Percentiles rank a stretch among this genome's conserved stretches.
Evolutionary conservation across 1,140 invertebrate genomes (phyloP).

Genomic region (Papilio helenus): DNA sequence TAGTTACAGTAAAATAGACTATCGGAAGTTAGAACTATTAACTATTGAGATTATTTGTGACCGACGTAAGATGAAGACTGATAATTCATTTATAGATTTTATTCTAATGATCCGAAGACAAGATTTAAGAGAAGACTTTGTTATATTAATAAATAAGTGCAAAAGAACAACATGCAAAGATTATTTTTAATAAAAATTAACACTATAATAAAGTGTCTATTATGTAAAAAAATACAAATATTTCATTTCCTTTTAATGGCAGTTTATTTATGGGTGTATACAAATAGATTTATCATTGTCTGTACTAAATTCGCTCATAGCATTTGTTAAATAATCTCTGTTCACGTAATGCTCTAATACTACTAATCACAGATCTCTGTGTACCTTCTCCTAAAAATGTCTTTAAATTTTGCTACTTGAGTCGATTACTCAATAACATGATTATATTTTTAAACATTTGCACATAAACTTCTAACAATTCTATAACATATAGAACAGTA

Average conservation of each 20-base stretch:
- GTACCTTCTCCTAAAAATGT: constrained; percentile 25
- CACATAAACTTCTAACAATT: constrained; percentile 34
- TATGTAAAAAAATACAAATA: constrained; percentile 16
- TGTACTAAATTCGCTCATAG: constrained; percentile 25
- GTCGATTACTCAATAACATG: constrained; percentile 32
- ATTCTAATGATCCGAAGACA: not conserved
- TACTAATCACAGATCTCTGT: constrained; percentile 24
- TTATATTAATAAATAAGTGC: not conserved
- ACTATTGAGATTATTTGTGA: constrained; percentile 22
- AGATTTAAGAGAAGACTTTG: not conserved
- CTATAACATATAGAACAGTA: constrained; percentile 30
- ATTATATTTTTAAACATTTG: constrained; percentile 34
- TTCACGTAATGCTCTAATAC: constrained; percentile 9
- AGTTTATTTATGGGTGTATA: constrained; percentile 1
- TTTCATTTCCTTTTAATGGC: not conserved
- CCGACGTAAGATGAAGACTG: not conserved
- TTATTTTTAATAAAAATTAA: not conserved
- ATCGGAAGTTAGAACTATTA: not conserved
- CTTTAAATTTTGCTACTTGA: constrained; percentile 33
- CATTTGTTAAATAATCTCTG: constrained; percentile 18
- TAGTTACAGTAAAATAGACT: not conserved
- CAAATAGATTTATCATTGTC: not conserved
- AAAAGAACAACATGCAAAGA: not conserved
- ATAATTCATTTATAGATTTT: not conserved
- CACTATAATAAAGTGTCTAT: not conserved